Conservation (phyloP, 2,888 invertebrate genomes). For the Lomographa bimaculata region DNA sequence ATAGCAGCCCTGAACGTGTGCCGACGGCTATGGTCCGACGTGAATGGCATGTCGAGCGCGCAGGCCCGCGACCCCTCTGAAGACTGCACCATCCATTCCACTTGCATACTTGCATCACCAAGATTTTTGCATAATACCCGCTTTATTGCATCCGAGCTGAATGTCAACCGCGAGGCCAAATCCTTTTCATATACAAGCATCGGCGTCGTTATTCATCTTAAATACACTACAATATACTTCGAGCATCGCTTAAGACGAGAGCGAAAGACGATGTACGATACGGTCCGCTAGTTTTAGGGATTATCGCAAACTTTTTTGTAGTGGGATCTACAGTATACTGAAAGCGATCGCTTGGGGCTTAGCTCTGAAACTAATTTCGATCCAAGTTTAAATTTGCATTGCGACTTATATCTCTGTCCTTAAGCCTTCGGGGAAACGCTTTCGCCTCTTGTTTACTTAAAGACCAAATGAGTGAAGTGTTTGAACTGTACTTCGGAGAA, state of each 20-base stretch:
- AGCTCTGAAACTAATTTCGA: slow-evolving; percentile 32
- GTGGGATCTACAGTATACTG: slow-evolving; percentile 25
- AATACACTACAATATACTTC: slow-evolving; percentile 25
- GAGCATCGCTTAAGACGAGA: slow-evolving; percentile 26
- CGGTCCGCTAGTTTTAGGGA: slow-evolving; percentile 30
- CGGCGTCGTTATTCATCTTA: slow-evolving; percentile 29
- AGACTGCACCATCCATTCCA: slow-evolving; percentile 49
- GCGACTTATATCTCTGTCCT: slow-evolving; percentile 18
- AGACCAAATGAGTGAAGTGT: slow-evolving; percentile 8
- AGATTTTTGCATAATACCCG: slow-evolving; percentile 66
- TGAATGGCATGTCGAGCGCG: slow-evolving; percentile 50
- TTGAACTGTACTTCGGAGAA: background rate
- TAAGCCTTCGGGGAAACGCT: slow-evolving; percentile 13
- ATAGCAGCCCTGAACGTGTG: slow-evolving; percentile 32
- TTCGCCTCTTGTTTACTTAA: slow-evolving; percentile 9
- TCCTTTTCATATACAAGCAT: slow-evolving; percentile 44
- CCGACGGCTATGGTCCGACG: slow-evolving; percentile 49
- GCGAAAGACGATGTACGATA: slow-evolving; percentile 26
- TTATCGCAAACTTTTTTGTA: slow-evolving; percentile 31
- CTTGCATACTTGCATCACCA: slow-evolving; percentile 57
- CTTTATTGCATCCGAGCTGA: slow-evolving; percentile 62
- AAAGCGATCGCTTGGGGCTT: slow-evolving; percentile 30
- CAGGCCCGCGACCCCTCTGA: slow-evolving; percentile 42
- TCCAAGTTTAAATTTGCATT: slow-evolving; percentile 31
- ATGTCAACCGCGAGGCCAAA: slow-evolving; percentile 66